Percentiles rank a stretch among this genome's conserved stretches.
These are phyloP conservation scores for Ia io DNA, from an alignment of 2,113 vertebrate genomes.

Conservation along the genomic window DNA sequence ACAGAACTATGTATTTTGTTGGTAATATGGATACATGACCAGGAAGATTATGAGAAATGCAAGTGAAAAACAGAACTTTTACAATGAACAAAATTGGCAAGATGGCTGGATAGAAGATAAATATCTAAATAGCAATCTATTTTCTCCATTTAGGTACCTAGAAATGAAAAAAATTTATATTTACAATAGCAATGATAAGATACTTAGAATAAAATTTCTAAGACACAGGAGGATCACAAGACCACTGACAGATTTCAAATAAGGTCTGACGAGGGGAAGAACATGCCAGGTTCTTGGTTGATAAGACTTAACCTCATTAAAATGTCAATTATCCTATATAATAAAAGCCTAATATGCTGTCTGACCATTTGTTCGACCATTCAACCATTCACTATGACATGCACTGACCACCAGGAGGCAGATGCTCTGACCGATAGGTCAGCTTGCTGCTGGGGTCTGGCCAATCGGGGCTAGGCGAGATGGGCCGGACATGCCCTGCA, in stretches of 20 bases:
- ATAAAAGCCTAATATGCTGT: too few relatives aligned
- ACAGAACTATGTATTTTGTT: neutral
- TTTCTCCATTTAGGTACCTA: neutral
- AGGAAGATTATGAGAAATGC: neutral
- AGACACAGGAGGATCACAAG: neutral
- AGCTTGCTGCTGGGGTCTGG: too few relatives aligned
- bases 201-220: neutral
- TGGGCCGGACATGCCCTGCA: too few relatives aligned
- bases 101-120: constrained; percentile 3
- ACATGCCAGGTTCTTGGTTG: neutral
- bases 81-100: neutral
- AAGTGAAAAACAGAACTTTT: neutral
- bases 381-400: too few relatives aligned
- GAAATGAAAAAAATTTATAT: neutral
- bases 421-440: too few relatives aligned
- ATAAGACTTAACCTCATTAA: neutral
- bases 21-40: neutral
- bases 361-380: too few relatives aligned
- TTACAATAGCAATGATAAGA: neutral
- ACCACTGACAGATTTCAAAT: neutral
- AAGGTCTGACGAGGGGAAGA: neutral
- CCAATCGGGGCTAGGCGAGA: too few relatives aligned
- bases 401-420: too few relatives aligned
- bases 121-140: neutral
- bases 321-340: neutral